A percentile compares a stretch with the other conserved stretches of the same genome.
These are phyloP conservation scores for Gobio gobio DNA, from an alignment of 2,113 vertebrate species.

Conservation along the genomic window DNA sequence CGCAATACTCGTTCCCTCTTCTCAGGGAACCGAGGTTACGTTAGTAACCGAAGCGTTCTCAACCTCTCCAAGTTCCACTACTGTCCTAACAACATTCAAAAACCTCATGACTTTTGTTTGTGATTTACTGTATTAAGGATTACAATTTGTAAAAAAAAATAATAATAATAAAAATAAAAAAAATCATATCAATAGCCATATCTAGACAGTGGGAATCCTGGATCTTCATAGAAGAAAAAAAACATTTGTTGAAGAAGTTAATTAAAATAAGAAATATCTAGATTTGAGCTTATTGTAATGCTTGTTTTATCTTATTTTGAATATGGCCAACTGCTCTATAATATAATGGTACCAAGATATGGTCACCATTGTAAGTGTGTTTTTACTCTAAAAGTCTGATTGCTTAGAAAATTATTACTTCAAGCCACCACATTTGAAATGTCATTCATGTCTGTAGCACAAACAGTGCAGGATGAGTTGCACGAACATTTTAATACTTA, in stretches of 20 bases:
- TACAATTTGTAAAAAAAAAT: too few species aligned
- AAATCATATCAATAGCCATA: too few species aligned
- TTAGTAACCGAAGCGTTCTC: too few species aligned
- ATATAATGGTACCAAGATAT: neutral
- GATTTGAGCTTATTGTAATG: too few species aligned
- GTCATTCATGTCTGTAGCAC: neutral
- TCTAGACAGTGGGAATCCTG: neutral
- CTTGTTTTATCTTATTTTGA: neutral
- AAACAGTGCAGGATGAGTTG: neutral
- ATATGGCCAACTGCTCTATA: neutral
- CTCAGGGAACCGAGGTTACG: too few species aligned
- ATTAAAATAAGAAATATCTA: neutral
- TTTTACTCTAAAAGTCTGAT: too few species aligned
- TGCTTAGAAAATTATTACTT: too few species aligned
- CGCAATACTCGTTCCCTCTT: too few species aligned
- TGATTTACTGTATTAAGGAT: neutral
- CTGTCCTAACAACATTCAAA: neutral
- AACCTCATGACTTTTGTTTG: neutral
- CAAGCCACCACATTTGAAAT: too few species aligned
- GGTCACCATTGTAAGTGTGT: too few species aligned
- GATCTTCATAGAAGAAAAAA: neutral
- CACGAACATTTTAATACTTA: neutral
- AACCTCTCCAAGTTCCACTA: neutral
- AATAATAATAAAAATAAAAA: too few species aligned
- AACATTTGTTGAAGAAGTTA: too few species aligned